Conservation (phyloP, 2,888 invertebrate genomes). For the Dasysyrphus tricinctus region DNA sequence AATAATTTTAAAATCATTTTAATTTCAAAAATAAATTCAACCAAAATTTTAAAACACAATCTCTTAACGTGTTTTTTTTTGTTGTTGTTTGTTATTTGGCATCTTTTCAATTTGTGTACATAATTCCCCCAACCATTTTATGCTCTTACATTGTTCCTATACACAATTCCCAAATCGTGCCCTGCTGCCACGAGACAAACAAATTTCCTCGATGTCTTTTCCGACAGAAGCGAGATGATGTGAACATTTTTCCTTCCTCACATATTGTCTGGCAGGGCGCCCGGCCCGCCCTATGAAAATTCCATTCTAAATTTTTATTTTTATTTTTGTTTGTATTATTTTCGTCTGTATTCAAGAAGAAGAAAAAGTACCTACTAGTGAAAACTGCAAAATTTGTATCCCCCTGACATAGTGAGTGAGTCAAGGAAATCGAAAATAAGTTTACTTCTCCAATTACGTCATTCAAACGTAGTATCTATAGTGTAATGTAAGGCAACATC, state of each 20-base stretch:
- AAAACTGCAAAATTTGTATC: conserved; percentile 17
- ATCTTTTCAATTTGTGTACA: conserved; percentile 23
- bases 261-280: conserved; percentile 31
- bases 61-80: conserved; percentile 13
- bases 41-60: conserved; percentile 29
- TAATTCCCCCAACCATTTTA: conserved; percentile 1
- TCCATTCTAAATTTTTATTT: conserved; percentile 19
- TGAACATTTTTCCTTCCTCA: conserved; percentile 19
- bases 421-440: conserved; percentile 41
- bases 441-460: conserved; percentile 59
- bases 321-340: neutral
- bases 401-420: conserved; percentile 40
- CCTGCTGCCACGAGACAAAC: conserved; percentile 60
- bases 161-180: conserved; percentile 17
- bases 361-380: neutral
- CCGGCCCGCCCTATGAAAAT: conserved; percentile 51
- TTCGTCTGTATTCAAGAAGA: neutral
- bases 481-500: conserved; percentile 42
- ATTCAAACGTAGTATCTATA: conserved; percentile 2
- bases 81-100: conserved; percentile 51
- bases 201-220: conserved; percentile 46
- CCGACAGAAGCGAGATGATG: conserved; percentile 40
- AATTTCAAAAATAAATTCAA: conserved; percentile 22
- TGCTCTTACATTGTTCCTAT: conserved; percentile 20
- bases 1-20: conserved; percentile 41